These are phyloP conservation scores for Machimus rusticus DNA, from an alignment of 2,888 invertebrate species.

Conservation along the genomic window DNA sequence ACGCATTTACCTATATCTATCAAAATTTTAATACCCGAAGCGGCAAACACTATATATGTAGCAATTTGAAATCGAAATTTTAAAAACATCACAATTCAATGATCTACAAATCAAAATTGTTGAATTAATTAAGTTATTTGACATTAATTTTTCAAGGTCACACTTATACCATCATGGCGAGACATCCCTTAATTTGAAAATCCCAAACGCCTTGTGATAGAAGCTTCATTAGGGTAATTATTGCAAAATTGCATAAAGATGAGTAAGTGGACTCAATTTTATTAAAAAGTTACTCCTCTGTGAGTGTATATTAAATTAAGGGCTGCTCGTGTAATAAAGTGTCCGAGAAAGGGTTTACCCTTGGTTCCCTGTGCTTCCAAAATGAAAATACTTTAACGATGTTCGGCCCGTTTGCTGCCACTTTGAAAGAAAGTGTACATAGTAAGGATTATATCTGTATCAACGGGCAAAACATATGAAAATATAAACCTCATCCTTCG, in stretches of 20 bases:
- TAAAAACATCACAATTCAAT: too few relatives aligned
- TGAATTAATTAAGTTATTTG: too few relatives aligned
- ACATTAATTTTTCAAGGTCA: too few relatives aligned
- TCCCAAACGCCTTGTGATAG: background rate
- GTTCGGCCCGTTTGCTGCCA: background rate
- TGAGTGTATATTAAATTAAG: background rate
- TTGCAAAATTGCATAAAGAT: background rate
- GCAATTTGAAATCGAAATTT: too few relatives aligned
- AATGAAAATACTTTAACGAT: background rate
- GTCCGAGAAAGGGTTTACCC: background rate
- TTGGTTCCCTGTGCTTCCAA: background rate
- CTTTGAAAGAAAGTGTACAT: background rate
- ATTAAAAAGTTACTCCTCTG: background rate
- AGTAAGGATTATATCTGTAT: background rate
- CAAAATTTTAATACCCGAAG: too few relatives aligned
- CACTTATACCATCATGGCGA: too few relatives aligned
- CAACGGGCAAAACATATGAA: background rate
- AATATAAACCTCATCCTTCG: background rate
- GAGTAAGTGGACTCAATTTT: background rate
- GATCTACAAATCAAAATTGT: too few relatives aligned
- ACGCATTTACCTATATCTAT: too few relatives aligned
- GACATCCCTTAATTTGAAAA: background rate
- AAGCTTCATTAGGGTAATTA: background rate
- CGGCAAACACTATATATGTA: too few relatives aligned
- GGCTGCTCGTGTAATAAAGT: background rate